Conservation (phyloP, 2,888 invertebrate species). For the Saturnia japonica region DNA sequence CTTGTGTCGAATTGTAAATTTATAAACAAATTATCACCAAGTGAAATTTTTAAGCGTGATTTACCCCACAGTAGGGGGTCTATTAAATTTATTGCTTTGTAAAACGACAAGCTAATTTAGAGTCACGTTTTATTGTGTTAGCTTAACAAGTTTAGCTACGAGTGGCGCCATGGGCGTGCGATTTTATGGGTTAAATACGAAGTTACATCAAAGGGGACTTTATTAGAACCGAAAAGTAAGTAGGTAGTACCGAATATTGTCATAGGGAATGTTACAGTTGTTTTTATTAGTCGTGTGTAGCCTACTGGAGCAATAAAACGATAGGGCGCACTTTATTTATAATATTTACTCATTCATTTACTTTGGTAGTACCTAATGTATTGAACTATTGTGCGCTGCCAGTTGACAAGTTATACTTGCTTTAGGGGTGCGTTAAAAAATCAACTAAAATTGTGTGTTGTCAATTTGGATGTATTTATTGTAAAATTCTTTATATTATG, state of each 20-base stretch:
- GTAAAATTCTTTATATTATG: not conserved
- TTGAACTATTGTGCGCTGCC: not conserved
- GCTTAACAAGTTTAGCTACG: constrained; percentile 69
- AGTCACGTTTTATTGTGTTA: constrained; percentile 79
- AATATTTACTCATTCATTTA: constrained; percentile 3
- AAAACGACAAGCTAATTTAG: constrained; percentile 80
- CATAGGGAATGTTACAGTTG: constrained; percentile 20
- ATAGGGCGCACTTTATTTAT: constrained; percentile 9
- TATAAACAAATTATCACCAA: constrained; percentile 69
- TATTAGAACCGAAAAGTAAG: constrained; percentile 21
- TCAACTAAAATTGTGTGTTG: not conserved
- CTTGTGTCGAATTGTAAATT: constrained; percentile 37
- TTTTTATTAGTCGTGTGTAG: constrained; percentile 55
- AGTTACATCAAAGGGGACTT: constrained; percentile 15
- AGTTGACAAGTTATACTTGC: not conserved
- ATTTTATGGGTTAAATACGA: constrained; percentile 25
- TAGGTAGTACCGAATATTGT: constrained; percentile 20
- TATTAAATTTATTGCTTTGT: constrained; percentile 81
- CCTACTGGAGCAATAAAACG: constrained; percentile 47
- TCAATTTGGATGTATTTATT: not conserved
- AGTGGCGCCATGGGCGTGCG: constrained; percentile 64
- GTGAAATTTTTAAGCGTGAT: constrained; percentile 68
- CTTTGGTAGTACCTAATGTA: not conserved
- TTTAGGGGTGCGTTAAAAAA: not conserved
- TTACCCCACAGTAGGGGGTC: constrained; percentile 58